Evolutionary conservation across 2,888 invertebrate genomes (phyloP).

Genomic region (Sussaba pulchella): DNA sequence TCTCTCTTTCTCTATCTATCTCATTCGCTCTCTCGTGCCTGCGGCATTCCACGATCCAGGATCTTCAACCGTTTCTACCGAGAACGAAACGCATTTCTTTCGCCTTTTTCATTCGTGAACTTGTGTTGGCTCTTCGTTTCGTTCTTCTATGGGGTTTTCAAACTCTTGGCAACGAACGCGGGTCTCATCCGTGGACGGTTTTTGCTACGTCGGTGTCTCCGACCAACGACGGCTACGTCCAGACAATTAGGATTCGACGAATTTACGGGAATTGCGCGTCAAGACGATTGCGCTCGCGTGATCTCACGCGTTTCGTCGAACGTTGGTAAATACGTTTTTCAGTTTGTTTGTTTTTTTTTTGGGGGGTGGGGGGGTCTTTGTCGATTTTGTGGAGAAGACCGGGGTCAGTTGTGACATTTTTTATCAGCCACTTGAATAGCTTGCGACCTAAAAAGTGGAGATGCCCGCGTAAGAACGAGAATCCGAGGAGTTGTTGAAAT

Average conservation of each 20-base stretch:
- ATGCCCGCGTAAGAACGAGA: too few relatives aligned
- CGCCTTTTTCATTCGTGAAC: slow-evolving; percentile 47
- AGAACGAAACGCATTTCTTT: slow-evolving; percentile 54
- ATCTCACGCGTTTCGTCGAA: slow-evolving; percentile 40
- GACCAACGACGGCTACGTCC: slow-evolving; percentile 59
- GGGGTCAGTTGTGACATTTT: too few relatives aligned
- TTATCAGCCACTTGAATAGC: too few relatives aligned
- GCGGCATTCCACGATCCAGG: slow-evolving; percentile 69
- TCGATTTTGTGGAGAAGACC: too few relatives aligned
- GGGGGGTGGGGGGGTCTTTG: not conserved
- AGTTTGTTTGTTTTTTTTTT: slow-evolving; percentile 27
- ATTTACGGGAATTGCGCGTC: slow-evolving; percentile 58
- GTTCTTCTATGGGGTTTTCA: slow-evolving; percentile 17
- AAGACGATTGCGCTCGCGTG: too few relatives aligned
- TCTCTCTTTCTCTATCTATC: too few relatives aligned
- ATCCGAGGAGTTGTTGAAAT: too few relatives aligned
- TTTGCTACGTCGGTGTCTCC: slow-evolving; percentile 53
- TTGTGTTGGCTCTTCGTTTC: slow-evolving; percentile 27
- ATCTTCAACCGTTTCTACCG: slow-evolving; percentile 45
- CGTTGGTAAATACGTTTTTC: slow-evolving; percentile 3
- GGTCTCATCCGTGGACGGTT: slow-evolving; percentile 61
- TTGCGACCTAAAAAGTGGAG: too few relatives aligned
- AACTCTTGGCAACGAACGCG: not conserved
- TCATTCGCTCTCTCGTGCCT: slow-evolving; percentile 31
- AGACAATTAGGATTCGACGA: slow-evolving; percentile 69